A percentile compares a stretch with the other conserved stretches of the same genome.
Evolutionary conservation across 2,113 vertebrate species (phyloP).

Genomic region (Elgaria multicarinata): DNA sequence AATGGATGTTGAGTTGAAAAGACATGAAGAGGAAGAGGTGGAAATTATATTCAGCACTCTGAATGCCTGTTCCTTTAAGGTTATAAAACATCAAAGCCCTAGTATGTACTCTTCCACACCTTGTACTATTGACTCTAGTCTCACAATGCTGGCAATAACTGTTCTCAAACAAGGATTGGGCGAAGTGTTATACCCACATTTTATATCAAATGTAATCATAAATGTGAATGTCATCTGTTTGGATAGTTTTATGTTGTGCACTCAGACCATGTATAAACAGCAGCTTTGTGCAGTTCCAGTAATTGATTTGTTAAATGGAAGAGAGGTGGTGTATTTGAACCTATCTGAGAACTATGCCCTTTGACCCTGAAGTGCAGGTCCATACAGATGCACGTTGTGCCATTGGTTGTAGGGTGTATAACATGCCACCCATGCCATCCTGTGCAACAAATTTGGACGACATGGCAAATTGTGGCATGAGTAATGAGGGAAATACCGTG

Average conservation of each 20-base stretch:
- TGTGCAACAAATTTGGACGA: too few relatives aligned
- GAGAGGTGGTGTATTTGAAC: not conserved
- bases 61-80: not conserved
- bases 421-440: too few relatives aligned
- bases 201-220: not conserved
- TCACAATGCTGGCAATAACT: not conserved
- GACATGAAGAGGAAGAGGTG: not conserved
- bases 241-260: not conserved
- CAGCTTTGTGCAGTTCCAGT: not conserved
- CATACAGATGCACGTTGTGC: too few relatives aligned
- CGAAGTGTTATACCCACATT: not conserved
- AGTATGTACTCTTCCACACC: conserved; percentile 7
- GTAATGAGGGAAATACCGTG: too few relatives aligned
- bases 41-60: not conserved
- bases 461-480: too few relatives aligned
- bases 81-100: not conserved
- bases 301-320: not conserved
- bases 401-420: too few relatives aligned
- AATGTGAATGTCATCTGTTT: not conserved
- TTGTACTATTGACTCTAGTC: not conserved
- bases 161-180: not conserved
- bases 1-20: not conserved
- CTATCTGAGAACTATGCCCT: not conserved
- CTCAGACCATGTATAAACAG: not conserved
- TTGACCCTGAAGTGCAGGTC: not conserved